Evolutionary conservation across 2,888 invertebrate species (phyloP).

Genomic region (Rosalia funebris): DNA sequence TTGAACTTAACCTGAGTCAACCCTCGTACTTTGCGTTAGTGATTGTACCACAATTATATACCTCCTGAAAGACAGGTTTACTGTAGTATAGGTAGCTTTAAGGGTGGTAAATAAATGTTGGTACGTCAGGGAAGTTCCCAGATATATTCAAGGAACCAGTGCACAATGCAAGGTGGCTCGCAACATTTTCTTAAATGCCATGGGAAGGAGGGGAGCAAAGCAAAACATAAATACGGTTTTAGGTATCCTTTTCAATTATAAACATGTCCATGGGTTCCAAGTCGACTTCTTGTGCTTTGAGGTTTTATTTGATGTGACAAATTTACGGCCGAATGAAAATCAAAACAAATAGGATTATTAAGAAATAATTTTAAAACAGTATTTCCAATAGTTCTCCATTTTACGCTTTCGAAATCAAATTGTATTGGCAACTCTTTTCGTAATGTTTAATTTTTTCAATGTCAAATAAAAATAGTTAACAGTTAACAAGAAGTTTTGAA

Average conservation of each 20-base stretch:
- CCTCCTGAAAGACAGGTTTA: background rate
- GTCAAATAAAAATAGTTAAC: no score
- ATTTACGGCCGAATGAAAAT: no score
- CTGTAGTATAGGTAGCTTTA: background rate
- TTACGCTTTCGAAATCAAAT: no score
- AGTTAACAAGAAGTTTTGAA: no score
- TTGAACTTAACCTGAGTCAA: constrained; percentile 21
- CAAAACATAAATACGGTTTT: background rate
- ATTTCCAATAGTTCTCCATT: no score
- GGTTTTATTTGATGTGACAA: no score
- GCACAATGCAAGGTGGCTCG: constrained; percentile 19
- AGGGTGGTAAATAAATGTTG: constrained; percentile 16
- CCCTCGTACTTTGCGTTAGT: constrained; percentile 7
- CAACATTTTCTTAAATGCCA: constrained; percentile 18
- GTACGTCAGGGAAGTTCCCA: constrained; percentile 9
- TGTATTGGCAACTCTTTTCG: no score
- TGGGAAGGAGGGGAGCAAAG: constrained; percentile 1
- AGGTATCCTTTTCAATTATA: background rate
- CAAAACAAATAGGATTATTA: no score
- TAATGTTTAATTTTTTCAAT: no score
- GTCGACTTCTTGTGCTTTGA: background rate
- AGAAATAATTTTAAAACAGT: no score
- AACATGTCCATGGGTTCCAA: background rate
- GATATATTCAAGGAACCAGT: constrained; percentile 26
- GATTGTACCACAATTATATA: background rate